Base-by-base conservation (phyloP, 64 coral and sea anemone genomes). In the Stichodactyla mertensii region DNA sequence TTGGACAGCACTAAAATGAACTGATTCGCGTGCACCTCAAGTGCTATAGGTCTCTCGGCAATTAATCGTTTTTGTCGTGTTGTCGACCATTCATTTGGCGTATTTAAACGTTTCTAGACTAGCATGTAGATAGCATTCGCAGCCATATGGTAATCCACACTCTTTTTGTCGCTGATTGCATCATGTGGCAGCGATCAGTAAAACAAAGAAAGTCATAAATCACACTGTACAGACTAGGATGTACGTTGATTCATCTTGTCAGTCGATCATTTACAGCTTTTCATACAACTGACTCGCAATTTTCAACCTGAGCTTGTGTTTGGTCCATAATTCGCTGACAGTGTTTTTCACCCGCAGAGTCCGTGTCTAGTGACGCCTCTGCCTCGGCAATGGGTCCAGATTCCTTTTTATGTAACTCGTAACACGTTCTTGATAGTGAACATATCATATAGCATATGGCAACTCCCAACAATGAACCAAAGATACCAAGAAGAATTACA, bases 331-430 rank as follows among this genome's bases (percentile, higher is more conserved):
- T 52, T 55, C 53, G 51, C 53, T 81, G 78, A 55, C 78, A 81
- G 51, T 55, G 78, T 81, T 81, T 81, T 81, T 81, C 78, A 14
- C 78, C 52, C 51, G 52, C 15, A 5, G 31, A 52, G 52, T 81
- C 78, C 9, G 78, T 81, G 14, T 15, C 78, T 13, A 55, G 7
- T 10, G 78, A 81, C 31, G 14, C 16, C 18, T 19, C 36, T 53
- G 10, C 16, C 5, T 53, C 78, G 78, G 52, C 16, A 15, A 14
- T 15, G 6, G 18, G 19, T 55, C 54, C 78, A 55, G 78, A 7
- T 52, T 81, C 78, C 20, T 55, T 81, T 55, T 81, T 81, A 55
- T 85, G 83, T 61, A 85, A 52, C 36, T 85, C 83, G 57, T 85
- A 85, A 61, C 83, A 85, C 6, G 83, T 85, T 61, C 22, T 85